Base-by-base conservation (phyloP, 2,888 invertebrate species). In the Xanthorhoe spadicearia region DNA sequence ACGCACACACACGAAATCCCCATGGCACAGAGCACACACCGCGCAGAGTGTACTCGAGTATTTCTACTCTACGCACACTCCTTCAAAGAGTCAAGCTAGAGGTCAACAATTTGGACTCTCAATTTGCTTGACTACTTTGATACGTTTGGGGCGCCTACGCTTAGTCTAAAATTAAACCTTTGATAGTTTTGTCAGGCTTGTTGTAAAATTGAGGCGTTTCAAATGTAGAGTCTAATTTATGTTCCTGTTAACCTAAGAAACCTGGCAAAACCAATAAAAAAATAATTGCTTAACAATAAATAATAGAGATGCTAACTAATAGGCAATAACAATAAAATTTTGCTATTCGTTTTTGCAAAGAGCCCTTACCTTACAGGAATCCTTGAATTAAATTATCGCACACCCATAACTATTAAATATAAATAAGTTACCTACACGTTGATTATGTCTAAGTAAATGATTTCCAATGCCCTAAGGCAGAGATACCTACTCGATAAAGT, bases 371-470 rank as follows among this genome's bases (percentile, higher is more conserved):
- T 32, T 7, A 43, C 38, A 43, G 38, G 72, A 61, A 74, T 64
- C 83, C 83, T 84, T 83, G 83, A 82, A 79, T 78, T 74, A 77
- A 75, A 78, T 80, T 79, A 80, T 77, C 73, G 77, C 74, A 73
- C 70, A 64, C 66, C 70, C 66, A 75, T 75, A 73, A 74, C 6
- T 32, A 32, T 7, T 32, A 32, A 32, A 0, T 7, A 76, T 78
- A 71, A 71, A 71, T 70, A 75, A 72, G 68, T 71, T 69, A 67
- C 61, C 68, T 69, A 54, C 67, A 64, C 57, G 66, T 60, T 66
- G 61, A 70, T 73, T 75, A 72, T 74, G 71, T 76, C 74, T 77
- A 72, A n/a, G n/a, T n/a, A n/a, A 74, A 75, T 77, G 66, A 72
- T 72, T 69, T 61, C 66, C 64, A 69, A 71, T 70, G 68, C 57